phyloP scores from a whole-genome alignment of 2,797 vertebrate species.

The Benthosema pterotum region DNA sequence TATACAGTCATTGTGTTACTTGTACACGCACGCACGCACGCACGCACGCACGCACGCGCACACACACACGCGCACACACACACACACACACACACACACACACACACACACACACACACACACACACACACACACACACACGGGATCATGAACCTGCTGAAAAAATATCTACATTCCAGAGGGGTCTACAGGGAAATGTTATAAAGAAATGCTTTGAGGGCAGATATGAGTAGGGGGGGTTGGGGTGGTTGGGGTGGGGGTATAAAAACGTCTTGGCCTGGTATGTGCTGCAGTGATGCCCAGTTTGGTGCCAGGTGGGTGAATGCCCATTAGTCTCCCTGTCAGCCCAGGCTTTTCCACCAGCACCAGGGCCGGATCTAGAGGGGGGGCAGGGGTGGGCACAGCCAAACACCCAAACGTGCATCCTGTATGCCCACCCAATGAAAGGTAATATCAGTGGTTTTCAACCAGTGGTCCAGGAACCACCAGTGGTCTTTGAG shows the following conservation, averaged over 20 bases:
- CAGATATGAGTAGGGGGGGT: neutral
- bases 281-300: constrained; percentile 34
- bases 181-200: neutral
- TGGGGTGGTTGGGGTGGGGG: too few relatives aligned
- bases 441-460: too few relatives aligned
- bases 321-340: constrained; percentile 64
- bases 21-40: constrained; percentile 8
- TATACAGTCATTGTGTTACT: too few relatives aligned
- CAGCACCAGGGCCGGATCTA: too few relatives aligned
- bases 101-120: too few relatives aligned
- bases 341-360: constrained; percentile 54
- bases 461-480: too few relatives aligned
- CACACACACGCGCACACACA: neutral
- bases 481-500: too few relatives aligned
- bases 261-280: constrained; percentile 19
- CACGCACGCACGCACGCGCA: neutral
- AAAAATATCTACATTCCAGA: constrained; percentile 3
- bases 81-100: neutral
- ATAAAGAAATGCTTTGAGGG: constrained; percentile 24
- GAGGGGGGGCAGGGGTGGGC: too few relatives aligned
- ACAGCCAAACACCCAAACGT: too few relatives aligned
- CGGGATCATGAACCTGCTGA: too few relatives aligned
- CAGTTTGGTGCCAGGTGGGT: constrained; percentile 58
- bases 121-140: too few relatives aligned
- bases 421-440: too few relatives aligned